A percentile compares a stretch with the other conserved stretches of the same genome.
Evolutionary conservation across 2,113 vertebrate genomes (phyloP).

Genomic region (Axis porcinus): DNA sequence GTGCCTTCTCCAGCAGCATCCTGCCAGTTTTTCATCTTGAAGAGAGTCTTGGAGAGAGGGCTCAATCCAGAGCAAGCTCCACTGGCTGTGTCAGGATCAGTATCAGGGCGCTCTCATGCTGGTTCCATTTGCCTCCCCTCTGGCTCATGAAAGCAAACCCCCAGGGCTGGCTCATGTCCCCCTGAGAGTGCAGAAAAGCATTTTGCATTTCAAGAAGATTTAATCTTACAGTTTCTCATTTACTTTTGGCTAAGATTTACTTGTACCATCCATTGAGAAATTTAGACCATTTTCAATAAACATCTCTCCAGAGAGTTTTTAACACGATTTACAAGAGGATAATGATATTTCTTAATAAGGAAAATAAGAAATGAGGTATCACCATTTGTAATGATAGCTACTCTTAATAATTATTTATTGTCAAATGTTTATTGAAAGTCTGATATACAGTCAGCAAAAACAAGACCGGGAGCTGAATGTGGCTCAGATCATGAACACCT

Average conservation of each 20-base stretch:
- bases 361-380: not conserved
- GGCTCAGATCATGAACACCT: no score
- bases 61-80: not conserved
- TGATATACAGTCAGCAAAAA: no score
- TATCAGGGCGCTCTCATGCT: accelerated
- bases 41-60: not conserved
- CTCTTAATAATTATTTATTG: not conserved
- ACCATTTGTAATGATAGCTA: not conserved
- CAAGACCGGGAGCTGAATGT: no score
- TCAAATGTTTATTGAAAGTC: not conserved
- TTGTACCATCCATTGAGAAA: not conserved
- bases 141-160: not conserved
- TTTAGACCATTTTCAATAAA: not conserved
- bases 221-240: not conserved
- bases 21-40: not conserved
- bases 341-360: not conserved
- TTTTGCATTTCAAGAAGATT: not conserved
- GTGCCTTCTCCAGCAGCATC: accelerated
- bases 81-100: not conserved
- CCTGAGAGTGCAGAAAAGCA: not conserved
- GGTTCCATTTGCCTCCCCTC: accelerated
- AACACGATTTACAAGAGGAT: not conserved
- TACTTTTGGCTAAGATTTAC: not conserved
- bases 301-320: not conserved
- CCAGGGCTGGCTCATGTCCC: no score